Evolutionary conservation across 1,140 invertebrate species (phyloP).

Genomic region (Papilio aristodemus): DNA sequence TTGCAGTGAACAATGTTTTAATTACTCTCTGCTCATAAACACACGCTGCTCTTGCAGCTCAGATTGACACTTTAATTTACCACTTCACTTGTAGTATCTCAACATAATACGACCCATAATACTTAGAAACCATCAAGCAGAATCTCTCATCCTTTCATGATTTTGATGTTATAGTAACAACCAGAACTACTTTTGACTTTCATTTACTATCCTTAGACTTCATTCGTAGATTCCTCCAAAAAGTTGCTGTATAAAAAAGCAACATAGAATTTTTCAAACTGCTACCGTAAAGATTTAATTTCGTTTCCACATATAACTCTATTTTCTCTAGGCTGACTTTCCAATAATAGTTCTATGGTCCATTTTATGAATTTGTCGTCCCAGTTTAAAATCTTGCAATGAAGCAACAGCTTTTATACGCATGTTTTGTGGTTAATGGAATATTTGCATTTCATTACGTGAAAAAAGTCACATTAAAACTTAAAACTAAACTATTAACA

Average conservation of each 20-base stretch:
- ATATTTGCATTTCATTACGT: not conserved
- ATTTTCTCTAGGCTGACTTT: not conserved
- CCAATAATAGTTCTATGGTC: not conserved
- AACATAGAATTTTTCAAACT: too few relatives aligned
- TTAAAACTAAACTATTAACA: not conserved
- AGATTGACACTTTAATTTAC: not conserved
- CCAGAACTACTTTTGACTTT: too few relatives aligned
- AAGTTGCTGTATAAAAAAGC: too few relatives aligned
- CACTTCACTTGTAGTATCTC: not conserved
- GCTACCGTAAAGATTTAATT: too few relatives aligned
- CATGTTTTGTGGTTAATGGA: not conserved
- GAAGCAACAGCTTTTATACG: not conserved
- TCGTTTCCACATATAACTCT: not conserved
- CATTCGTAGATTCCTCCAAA: too few relatives aligned
- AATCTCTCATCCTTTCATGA: too few relatives aligned
- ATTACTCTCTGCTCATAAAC: not conserved
- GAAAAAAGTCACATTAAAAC: not conserved
- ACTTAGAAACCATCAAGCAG: too few relatives aligned
- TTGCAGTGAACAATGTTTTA: not conserved
- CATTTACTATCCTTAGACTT: too few relatives aligned
- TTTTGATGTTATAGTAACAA: too few relatives aligned
- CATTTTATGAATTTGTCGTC: not conserved
- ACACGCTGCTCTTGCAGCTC: not conserved
- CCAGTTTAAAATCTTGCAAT: not conserved
- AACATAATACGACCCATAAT: too few relatives aligned